Evolutionary conservation across 2,888 invertebrate species (phyloP).

Genomic region (Sepioteuthis lessoniana): DNA sequence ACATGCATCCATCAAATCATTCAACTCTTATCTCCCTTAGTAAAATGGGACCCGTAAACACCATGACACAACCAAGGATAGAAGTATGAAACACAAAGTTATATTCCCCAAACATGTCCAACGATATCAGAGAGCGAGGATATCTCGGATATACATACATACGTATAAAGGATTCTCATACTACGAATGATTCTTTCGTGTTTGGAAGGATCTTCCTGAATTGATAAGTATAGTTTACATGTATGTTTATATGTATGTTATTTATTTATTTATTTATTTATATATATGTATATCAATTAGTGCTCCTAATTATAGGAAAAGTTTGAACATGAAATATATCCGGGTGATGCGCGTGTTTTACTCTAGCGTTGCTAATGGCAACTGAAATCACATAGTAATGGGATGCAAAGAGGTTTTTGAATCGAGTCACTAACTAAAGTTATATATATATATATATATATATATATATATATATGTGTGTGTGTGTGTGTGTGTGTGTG

Average conservation of each 20-base stretch:
- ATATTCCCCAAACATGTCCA: too few relatives aligned
- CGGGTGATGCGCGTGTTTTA: background rate
- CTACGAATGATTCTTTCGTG: background rate
- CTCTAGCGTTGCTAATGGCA: background rate
- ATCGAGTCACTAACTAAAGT: too few relatives aligned
- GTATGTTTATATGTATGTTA: background rate
- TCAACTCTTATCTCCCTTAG: slow-evolving; percentile 4
- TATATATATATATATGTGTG: too few relatives aligned
- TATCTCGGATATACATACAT: background rate
- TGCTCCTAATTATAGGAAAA: background rate
- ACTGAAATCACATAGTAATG: background rate
- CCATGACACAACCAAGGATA: background rate
- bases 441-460: too few relatives aligned
- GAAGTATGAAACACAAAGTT: background rate
- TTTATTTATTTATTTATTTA: background rate
- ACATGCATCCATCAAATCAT: background rate
- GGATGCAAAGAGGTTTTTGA: background rate
- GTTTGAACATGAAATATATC: background rate
- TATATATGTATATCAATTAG: background rate
- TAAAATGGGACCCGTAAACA: background rate
- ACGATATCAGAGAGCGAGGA: background rate
- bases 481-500: too few relatives aligned
- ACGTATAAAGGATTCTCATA: slow-evolving; percentile 33
- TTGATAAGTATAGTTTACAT: background rate
- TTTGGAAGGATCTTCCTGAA: slow-evolving; percentile 5